Evolutionary conservation across 2,888 invertebrate genomes (phyloP), one percentile per base, ranked within the genome.

Genomic region (Cryptocephalus primarius): DNA sequence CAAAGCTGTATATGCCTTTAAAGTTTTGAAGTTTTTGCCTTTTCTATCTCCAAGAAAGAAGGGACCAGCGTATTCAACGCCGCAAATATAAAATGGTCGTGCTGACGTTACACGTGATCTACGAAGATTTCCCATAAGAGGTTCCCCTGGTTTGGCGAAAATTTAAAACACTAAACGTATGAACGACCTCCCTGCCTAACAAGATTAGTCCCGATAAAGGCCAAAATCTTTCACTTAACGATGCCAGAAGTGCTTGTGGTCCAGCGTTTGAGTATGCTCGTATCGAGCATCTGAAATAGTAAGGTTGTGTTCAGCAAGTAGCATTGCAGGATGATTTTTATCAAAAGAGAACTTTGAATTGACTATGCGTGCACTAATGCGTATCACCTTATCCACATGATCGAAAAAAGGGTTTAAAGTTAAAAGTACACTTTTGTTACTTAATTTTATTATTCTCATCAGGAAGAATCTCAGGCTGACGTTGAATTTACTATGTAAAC

Each of bases 161-260:
- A 40, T 46, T 14, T 48, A 14, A 45, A 55, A 43, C 53, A 55
- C 13, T n/a, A 22, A 9, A 57, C 42, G 33, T 55, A 58, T 8
- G 42, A 45, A 9, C 40, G 49, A 32, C 52, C 48, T 31, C 43
- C 43, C 33, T 47, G 33, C 47, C 45, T 49, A n/a, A 49, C 45
- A 33, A 54, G 41, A 38, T 48, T 46, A n/a, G 38, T 32, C 52
- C 56, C 4, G 44, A 36, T 9, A 55, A 38, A 12, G 52, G 50
- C 57, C 55, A 58, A 50, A 51, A 58, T 43, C 49, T 40, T 40
- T 56, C 48, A 12, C 55, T 38, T 9, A 60, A 11, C 8, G 50
- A 43, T 11, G 50, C 43, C 41, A 58, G 41, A 8, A 49, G 41
- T 39, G 39, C 39, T 38, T 52, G 48, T 14, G 47, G 46, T 22